Base-by-base conservation (phyloP, 2,797 vertebrate genomes). In the Microcaecilia unicolor region DNA sequence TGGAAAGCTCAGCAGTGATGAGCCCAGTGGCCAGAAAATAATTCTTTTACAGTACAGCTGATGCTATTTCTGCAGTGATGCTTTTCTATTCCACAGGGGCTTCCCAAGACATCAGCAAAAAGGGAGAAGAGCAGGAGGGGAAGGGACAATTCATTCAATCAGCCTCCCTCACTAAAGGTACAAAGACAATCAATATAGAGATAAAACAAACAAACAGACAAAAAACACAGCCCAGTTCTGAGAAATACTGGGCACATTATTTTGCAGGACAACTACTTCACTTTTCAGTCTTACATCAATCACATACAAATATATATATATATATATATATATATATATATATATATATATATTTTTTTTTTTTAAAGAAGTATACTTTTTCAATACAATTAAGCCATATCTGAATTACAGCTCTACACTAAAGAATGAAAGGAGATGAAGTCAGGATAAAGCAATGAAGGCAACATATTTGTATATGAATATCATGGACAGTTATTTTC, bases 91-190 rank as follows among this genome's bases (percentile, higher is more conserved):
- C 27, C 26, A 21, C 4, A 10, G 14, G 22, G 17, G 15, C 35
- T 39, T 41, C 25, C 31, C 41, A 27, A 18, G 14, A 26, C 27
- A 6, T 11, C 2, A 34, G 23, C n/a, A 19, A 20, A 22, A 10
- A 30, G 26, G 13, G 28, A 18, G 32, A 39, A 34, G 31, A 22
- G 4, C 9, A 15, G 39, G 33, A 36, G 20, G 9, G 27, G 12
- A 21, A 37, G 23, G n/a, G 20, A 30, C 28, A 33, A 8, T 22
- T 22, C 27, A 8, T 22, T 22, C 27, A 28, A 25, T 30, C 32
- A 18, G 42, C 11, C 26, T 11, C 34, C 19, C 20, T 23, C 22
- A 36, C 44, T 40, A 25, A 32, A 53, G 60, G 60, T 46, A 37
- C 42, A 31, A 23, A 23, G 33, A 24, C 8, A 31, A 50, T 57